Base-by-base conservation (phyloP, 2,113 vertebrate genomes). In the Halichoerus grypus region DNA sequence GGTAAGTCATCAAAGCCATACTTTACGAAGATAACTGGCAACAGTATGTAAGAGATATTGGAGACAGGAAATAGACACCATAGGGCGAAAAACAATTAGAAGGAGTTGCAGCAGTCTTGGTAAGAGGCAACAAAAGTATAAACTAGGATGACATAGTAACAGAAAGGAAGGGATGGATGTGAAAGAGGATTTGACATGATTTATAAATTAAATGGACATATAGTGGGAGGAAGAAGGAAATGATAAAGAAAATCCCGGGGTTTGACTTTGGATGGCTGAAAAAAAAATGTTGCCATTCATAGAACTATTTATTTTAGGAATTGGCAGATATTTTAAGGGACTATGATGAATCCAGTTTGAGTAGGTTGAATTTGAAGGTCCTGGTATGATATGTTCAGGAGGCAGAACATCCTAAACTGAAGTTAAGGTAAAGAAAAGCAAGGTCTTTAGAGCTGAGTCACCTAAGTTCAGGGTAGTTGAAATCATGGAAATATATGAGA, bases 1-100 rank as follows among this genome's bases (percentile, higher is more conserved):
- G 69, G 42, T 88, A 92, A 94, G 91, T 63, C 31, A 42, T 87
- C 81, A 82, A 95, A 94, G 53, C n/a, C n/a, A 76, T 63, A 19
- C 18, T 94, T 94, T 36, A 31, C 7, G 28, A 76, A 42, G 65
- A 31, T 77, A 91, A 82, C 51, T 79, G 69, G 49, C 55, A 94
- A 96, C 59, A 92, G 24, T 80, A 28, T 21, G 21, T 59, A 76
- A 90, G 87, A 91, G 24, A 46, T 79, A 57, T 39, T 46, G 13
- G 51, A 59, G 19, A 63, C 36, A 82, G 77, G 26, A 88, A 94
- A 63, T 65, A 69, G 33, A 86, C 14, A 84, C 19, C 1, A 26
- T 1, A 79, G 14, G 10, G 15, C 36, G 61, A 42, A 88, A 82
- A 91, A 67, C 26, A 92, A 26, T 33, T 61, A 77, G 49, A 53